Percentiles rank a stretch among this genome's conserved stretches.
These are phyloP conservation scores for Rotaria magnacalcarata DNA, from an alignment of 2,888 invertebrate species.

Conservation along the genomic window DNA sequence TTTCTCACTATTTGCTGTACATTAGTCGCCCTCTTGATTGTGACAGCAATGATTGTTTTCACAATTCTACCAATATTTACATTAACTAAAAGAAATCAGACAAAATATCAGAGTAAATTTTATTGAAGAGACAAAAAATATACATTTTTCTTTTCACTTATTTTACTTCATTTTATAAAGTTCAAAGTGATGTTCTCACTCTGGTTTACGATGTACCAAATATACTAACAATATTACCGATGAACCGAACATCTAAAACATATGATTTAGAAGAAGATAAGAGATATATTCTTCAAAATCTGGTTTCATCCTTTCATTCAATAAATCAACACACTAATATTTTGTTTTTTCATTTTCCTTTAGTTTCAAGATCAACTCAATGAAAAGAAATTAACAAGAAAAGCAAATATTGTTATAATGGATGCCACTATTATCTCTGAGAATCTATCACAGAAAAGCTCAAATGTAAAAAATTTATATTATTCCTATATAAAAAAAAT, in stretches of 20 bases:
- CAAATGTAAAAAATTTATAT: neutral
- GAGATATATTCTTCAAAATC: neutral
- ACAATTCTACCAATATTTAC: slow-evolving; percentile 6
- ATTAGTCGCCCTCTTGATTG: neutral
- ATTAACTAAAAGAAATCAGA: neutral
- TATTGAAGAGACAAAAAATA: neutral
- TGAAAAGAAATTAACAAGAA: neutral
- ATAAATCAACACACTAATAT: neutral
- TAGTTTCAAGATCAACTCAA: neutral
- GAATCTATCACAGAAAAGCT: neutral
- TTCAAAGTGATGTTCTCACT: neutral
- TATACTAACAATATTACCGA: neutral
- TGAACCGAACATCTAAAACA: neutral
- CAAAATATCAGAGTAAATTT: neutral
- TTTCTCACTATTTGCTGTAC: neutral
- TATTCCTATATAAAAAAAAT: no score
- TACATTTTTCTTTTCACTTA: neutral
- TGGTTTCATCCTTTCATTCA: neutral
- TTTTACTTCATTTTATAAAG: neutral
- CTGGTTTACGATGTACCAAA: neutral
- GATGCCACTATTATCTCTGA: neutral
- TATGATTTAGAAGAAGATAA: neutral
- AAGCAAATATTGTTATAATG: neutral
- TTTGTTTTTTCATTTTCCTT: neutral
- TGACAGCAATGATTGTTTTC: neutral